Conservation (phyloP, 1,140 invertebrate genomes). For the Eubasilissa regina region DNA sequence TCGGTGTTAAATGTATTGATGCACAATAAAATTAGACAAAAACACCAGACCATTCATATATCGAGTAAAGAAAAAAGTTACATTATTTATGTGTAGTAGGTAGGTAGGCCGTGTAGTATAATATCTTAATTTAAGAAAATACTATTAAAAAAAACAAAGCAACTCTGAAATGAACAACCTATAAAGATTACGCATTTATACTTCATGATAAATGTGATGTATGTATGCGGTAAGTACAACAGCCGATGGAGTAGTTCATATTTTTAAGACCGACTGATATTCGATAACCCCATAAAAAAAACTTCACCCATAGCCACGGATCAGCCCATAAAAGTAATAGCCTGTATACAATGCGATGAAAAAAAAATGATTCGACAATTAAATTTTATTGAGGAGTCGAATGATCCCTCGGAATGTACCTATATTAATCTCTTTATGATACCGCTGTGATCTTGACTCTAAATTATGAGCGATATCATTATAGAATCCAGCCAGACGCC, state of each 20-base stretch:
- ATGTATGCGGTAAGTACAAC: not conserved
- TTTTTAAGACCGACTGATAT: conserved; percentile 10
- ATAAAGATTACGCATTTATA: too few species aligned
- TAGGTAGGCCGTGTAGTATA: too few species aligned
- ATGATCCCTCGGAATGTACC: conserved; percentile 58
- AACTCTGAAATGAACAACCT: too few species aligned
- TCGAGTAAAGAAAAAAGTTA: too few species aligned
- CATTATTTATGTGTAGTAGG: too few species aligned
- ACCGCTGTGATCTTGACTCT: conserved; percentile 60
- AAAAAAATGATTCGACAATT: conserved; percentile 57
- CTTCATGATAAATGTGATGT: not conserved
- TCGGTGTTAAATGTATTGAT: too few species aligned
- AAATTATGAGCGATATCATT: conserved; percentile 61
- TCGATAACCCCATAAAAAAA: conserved; percentile 46
- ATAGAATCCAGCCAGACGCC: conserved; percentile 58
- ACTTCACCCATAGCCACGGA: conserved; percentile 12
- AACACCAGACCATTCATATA: too few species aligned
- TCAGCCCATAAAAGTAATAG: conserved; percentile 48
- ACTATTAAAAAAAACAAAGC: too few species aligned
- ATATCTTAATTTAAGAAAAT: too few species aligned
- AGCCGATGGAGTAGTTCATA: conserved; percentile 23
- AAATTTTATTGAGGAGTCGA: conserved; percentile 58
- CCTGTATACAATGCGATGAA: conserved; percentile 50
- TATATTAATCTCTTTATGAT: conserved; percentile 59
- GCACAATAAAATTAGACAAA: too few species aligned